Conservation (phyloP, 2,113 vertebrate species). For the Myiagra hebetior region DNA sequence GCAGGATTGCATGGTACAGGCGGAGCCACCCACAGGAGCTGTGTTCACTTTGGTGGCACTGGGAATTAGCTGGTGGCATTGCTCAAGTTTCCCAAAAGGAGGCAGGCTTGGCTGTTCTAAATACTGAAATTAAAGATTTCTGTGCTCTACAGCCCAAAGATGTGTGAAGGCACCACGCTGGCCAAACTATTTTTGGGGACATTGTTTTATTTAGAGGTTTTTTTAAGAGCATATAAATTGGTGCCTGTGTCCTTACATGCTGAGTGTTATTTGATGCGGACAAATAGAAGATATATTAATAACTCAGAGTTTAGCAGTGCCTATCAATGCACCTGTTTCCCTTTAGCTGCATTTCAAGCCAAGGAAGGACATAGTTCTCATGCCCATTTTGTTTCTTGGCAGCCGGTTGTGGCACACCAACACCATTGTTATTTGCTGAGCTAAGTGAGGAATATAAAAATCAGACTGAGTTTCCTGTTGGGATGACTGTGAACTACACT, state of each 20-base stretch:
- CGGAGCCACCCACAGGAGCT: neutral
- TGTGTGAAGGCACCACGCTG: neutral
- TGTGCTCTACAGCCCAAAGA: no score
- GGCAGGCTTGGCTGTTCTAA: neutral
- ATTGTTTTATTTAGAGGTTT: neutral
- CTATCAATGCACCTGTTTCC: neutral
- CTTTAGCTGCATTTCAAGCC: neutral
- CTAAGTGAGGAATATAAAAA: neutral
- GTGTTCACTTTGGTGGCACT: neutral
- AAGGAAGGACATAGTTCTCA: neutral
- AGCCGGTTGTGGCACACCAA: conserved; percentile 38
- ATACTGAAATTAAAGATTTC: neutral
- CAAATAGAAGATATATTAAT: neutral
- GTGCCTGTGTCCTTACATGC: neutral
- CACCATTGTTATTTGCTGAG: conserved; percentile 18
- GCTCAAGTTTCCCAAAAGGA: neutral
- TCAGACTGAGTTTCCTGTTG: conserved; percentile 40
- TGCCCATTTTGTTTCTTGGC: neutral
- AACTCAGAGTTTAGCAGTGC: no score
- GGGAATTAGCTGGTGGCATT: neutral
- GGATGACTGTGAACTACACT: conserved; percentile 23
- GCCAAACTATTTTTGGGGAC: neutral
- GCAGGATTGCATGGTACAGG: fast-evolving
- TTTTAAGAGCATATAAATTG: neutral
- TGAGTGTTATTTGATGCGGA: neutral